These are phyloP conservation scores for Taurulus bubalis DNA, from an alignment of 2,113 vertebrate species.

Conservation along the genomic window DNA sequence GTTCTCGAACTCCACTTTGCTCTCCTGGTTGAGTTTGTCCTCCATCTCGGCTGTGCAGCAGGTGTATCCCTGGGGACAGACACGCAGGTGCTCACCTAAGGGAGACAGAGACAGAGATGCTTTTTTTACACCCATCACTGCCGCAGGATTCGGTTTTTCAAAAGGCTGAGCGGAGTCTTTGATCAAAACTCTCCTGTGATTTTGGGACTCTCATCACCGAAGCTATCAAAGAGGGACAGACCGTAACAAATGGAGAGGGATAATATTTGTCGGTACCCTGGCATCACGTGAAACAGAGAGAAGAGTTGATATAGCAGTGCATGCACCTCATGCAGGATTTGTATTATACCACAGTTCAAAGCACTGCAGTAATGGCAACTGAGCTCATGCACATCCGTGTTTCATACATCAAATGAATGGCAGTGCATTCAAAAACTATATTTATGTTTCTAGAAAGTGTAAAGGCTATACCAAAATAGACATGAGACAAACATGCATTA, in stretches of 20 bases:
- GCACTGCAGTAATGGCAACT: not conserved
- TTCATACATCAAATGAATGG: not conserved
- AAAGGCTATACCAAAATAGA: not conserved
- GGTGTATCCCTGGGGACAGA: slow-evolving; percentile 97
- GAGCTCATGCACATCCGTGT: not conserved
- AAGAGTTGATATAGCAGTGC: slow-evolving; percentile 18
- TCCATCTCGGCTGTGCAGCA: slow-evolving; percentile 99
- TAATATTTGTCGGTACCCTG: slow-evolving; percentile 56
- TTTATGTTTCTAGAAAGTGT: not conserved
- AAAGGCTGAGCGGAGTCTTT: slow-evolving; percentile 58
- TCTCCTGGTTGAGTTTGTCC: slow-evolving; percentile 92
- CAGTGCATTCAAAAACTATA: not conserved
- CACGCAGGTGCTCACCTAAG: slow-evolving; percentile 94
- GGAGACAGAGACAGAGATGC: slow-evolving; percentile 48
- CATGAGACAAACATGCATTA: slow-evolving; percentile 7
- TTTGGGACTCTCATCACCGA: slow-evolving; percentile 58
- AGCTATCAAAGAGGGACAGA: slow-evolving; percentile 58
- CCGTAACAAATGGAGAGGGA: slow-evolving; percentile 54
- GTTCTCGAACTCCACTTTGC: slow-evolving; percentile 94
- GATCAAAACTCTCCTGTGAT: slow-evolving; percentile 66
- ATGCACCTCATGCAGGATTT: slow-evolving; percentile 7
- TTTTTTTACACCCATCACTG: slow-evolving; percentile 32
- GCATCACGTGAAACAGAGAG: slow-evolving; percentile 51
- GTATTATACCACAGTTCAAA: slow-evolving; percentile 15
- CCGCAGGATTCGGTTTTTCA: slow-evolving; percentile 49